Conservation (phyloP, 2,797 vertebrate species). For the Salmo trutta region DNA sequence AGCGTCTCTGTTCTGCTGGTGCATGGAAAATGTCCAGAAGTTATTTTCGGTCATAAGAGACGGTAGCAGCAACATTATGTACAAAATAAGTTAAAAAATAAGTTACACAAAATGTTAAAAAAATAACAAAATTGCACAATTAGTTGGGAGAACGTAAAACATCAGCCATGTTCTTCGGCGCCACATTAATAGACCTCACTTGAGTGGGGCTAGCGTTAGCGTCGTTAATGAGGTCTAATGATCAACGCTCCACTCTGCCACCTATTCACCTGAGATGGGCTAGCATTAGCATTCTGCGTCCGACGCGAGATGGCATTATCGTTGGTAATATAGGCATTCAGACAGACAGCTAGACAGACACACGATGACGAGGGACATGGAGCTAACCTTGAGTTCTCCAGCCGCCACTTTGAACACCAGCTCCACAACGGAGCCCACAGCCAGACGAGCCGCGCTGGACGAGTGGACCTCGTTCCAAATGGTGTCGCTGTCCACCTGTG, state of each 20-base stretch:
- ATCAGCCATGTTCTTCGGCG: too few relatives aligned
- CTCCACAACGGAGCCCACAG: conserved; percentile 94
- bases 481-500: conserved; percentile 97
- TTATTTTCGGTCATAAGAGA: too few relatives aligned
- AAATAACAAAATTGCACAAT: too few relatives aligned
- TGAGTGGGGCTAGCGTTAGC: neutral
- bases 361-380: neutral
- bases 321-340: neutral
- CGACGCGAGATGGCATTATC: neutral
- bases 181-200: neutral
- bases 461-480: conserved; percentile 99
- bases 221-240: neutral
- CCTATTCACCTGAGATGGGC: neutral
- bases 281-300: neutral
- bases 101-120: too few relatives aligned
- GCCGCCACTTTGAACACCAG: conserved; percentile 95
- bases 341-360: neutral
- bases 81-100: too few relatives aligned
- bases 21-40: too few relatives aligned
- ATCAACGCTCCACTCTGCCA: neutral
- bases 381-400: conserved; percentile 90
- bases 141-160: too few relatives aligned
- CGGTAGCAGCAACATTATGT: too few relatives aligned
- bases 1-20: too few relatives aligned
- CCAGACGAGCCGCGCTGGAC: conserved; percentile 90